Percentiles rank a stretch among this genome's conserved stretches.
phyloP scores from a whole-genome alignment of 2,888 invertebrate genomes.

The Julus scanicus region DNA sequence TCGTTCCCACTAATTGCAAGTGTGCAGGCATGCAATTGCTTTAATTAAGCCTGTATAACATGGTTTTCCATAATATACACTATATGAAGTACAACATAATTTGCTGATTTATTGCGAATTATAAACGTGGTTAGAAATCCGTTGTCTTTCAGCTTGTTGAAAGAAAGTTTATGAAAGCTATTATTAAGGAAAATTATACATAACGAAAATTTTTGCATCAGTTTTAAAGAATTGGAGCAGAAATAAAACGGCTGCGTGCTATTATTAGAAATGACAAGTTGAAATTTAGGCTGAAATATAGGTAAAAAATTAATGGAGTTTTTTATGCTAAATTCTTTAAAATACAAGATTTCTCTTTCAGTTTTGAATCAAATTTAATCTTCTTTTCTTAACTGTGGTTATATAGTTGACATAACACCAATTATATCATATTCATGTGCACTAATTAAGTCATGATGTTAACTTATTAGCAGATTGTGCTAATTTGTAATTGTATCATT shows the following conservation, averaged over 20 bases:
- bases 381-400: too few species aligned
- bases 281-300: neutral
- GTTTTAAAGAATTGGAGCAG: constrained; percentile 38
- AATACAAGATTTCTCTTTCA: neutral
- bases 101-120: neutral
- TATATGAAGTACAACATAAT: neutral
- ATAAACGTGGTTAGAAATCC: neutral
- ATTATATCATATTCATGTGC: too few species aligned
- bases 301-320: neutral
- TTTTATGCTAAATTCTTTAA: neutral
- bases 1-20: constrained; percentile 11
- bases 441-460: too few species aligned
- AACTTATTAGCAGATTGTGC: too few species aligned
- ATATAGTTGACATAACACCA: too few species aligned
- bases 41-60: constrained; percentile 21
- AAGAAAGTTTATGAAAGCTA: constrained; percentile 17
- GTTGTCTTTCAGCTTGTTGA: neutral
- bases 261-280: constrained; percentile 23
- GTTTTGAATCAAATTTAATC: neutral
- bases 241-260: constrained; percentile 21
- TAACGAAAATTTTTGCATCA: constrained; percentile 13
- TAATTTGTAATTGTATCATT: too few species aligned
- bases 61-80: neutral
- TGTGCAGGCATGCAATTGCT: constrained; percentile 23
- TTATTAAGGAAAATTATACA: constrained; percentile 32